These are phyloP conservation scores for Amblyornis subalaris DNA, from an alignment of 2,113 vertebrate species.

Conservation along the genomic window DNA sequence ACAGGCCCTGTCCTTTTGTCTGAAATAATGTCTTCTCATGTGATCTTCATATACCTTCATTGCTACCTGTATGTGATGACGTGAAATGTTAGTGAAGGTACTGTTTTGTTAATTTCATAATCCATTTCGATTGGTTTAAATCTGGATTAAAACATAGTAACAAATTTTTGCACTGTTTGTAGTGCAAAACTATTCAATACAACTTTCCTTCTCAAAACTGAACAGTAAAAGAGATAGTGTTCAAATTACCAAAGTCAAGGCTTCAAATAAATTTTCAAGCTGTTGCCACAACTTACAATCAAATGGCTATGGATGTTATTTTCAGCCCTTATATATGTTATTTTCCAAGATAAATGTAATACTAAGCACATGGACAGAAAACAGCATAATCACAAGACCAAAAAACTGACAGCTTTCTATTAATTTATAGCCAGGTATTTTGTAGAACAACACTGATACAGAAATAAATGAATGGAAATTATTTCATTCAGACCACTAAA, in stretches of 20 bases:
- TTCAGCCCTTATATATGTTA: neutral
- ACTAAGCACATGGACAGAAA: neutral
- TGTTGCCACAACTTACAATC: neutral
- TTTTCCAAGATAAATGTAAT: neutral
- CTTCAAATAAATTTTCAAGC: neutral
- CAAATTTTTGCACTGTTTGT: neutral
- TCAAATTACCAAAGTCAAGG: neutral
- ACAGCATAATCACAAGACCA: neutral
- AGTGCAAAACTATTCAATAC: neutral
- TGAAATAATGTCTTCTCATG: constrained; percentile 29
- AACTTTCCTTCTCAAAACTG: neutral
- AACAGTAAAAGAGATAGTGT: neutral
- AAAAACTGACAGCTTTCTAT: neutral
- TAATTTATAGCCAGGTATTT: neutral
- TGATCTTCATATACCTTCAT: constrained; percentile 47
- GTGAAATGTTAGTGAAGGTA: constrained; percentile 3
- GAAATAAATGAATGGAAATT: neutral
- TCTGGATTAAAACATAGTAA: neutral
- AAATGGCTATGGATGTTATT: neutral
- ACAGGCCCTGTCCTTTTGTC: constrained; percentile 60
- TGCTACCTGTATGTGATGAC: constrained; percentile 53
- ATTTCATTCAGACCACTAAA: neutral
- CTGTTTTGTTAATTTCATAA: neutral
- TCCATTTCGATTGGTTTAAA: neutral
- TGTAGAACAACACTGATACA: fast-evolving